A percentile compares a stretch with the other conserved stretches of the same genome.
Conservation (phyloP, 2,797 vertebrate genomes). For the Pangasius djambal region DNA sequence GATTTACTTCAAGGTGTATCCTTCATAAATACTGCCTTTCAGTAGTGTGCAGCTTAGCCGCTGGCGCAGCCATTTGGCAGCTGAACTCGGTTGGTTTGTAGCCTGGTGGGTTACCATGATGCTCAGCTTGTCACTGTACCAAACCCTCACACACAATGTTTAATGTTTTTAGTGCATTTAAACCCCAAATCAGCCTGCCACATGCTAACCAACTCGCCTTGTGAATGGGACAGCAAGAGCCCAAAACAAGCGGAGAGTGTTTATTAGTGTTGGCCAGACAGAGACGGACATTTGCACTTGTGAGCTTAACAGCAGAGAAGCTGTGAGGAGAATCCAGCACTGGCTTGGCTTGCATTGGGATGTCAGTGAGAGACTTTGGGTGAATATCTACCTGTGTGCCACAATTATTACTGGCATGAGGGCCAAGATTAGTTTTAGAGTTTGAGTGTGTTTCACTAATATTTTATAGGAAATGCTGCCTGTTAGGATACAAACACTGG, state of each 20-base stretch:
- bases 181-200: conserved; percentile 65
- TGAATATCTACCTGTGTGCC: background rate
- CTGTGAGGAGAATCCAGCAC: background rate
- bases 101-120: conserved; percentile 25
- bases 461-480: conserved; percentile 21
- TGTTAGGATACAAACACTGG: conserved; percentile 54
- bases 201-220: conserved; percentile 37
- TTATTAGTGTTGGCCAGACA: conserved; percentile 55
- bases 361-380: background rate
- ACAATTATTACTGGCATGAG: background rate
- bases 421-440: background rate
- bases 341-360: background rate
- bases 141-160: conserved; percentile 59
- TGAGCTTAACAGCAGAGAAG: background rate
- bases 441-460: background rate
- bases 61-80: background rate
- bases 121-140: conserved; percentile 13
- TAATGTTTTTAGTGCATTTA: conserved; percentile 66
- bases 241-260: conserved; percentile 45
- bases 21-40: background rate
- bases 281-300: conserved; percentile 38
- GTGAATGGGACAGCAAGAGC: conserved; percentile 43
- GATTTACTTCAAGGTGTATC: background rate
- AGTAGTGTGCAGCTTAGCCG: no score
- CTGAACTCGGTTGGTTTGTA: background rate